Evolutionary conservation across 2,113 vertebrate species (phyloP), one percentile per base, ranked within the genome.

Genomic region (Chrysemys picta): DNA sequence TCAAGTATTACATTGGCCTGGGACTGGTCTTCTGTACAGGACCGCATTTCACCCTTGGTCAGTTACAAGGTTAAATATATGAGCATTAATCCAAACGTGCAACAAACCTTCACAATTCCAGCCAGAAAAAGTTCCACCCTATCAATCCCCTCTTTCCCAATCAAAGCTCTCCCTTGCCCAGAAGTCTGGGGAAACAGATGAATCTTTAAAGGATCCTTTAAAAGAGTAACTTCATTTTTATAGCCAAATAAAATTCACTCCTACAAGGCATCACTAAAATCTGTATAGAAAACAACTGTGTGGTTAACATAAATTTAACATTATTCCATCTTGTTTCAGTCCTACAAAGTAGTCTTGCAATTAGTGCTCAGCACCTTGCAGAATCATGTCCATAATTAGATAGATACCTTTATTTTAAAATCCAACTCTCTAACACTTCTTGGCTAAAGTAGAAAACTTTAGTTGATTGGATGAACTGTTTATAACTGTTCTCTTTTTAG

Each of bases 31-130:
- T 2, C 4, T 69, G 29, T 2, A 19, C 82, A 87, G 49, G 31
- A 14, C 31, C 19, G 29, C 29, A 29, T 65, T 35, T 65, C 31
- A 65, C 29, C 14, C 62, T 8, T 1, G 0, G 0, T 52, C 82
- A 72, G n/a, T 35, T 76, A 5, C 38, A 52, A 75, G 50, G 72
- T 35, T 42, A 81, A 85, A 81, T 49, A 89, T 1, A 5, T 91
- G 17, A 2, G 53, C 82, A 93, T 91, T 25, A 88, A 94, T 29
- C 4, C 1, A 1, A 91, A 92, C 16, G 56, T 0, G 0, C 50
- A 52, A 86, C 2, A 88, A 82, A 88, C 65, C 35, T 57, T 38
- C 81, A 13, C 53, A 52, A 53, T 65, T 84, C 59, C 78, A 86
- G 5, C 0, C 0, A 1, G 12, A 53, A 82, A 82, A 45, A 87